Evolutionary conservation across 2,797 vertebrate genomes (phyloP), one percentile per base, ranked within the genome.

Genomic region (Mus minutoides): DNA sequence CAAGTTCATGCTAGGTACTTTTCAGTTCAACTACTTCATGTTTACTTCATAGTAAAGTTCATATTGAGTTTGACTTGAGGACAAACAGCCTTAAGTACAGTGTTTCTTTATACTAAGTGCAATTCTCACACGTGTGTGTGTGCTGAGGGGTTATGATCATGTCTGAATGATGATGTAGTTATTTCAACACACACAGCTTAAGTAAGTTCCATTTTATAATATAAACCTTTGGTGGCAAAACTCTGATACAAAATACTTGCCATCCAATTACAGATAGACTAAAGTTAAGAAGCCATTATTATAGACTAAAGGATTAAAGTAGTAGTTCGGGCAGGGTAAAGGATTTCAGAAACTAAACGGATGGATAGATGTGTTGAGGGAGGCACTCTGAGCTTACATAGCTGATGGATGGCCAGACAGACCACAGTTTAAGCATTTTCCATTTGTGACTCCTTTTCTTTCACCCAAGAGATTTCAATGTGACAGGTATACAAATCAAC

Each of bases 261-360:
- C 56, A 84, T 79, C 78, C 64, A 67, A 31, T 17, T 52, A 96
- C 17, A 69, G 12, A 37, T 69, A 92, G 21, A 88, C 24, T 91
- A 69, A 92, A 76, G 46, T 94, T 96, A 87, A 93, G 31, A 92
- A 49, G 37, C 34, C 52, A 76, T 56, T 94, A 78, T 40, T 90
- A 34, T 75, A 83, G 34, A 64, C 12, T 6, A 60, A 34, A 77
- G 13, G 34, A 40, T 49, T 86, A 62, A 24, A 12, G 46, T 22
- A 80, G 56, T 85, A 40, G n/a, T 79, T 88, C 78, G 26, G 67
- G 19, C 19, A 85, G 43, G 40, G 58, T 86, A 43, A 86, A 85
- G 46, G 46, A 82, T 69, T 94, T 88, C 56, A 88, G 46, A 94
- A 91, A 88, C n/a, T 91, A 34, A 60, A 73, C 29, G 52, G 71